Evolutionary conservation across 2,888 invertebrate genomes (phyloP).

Genomic region (Tanypteryx hageni): DNA sequence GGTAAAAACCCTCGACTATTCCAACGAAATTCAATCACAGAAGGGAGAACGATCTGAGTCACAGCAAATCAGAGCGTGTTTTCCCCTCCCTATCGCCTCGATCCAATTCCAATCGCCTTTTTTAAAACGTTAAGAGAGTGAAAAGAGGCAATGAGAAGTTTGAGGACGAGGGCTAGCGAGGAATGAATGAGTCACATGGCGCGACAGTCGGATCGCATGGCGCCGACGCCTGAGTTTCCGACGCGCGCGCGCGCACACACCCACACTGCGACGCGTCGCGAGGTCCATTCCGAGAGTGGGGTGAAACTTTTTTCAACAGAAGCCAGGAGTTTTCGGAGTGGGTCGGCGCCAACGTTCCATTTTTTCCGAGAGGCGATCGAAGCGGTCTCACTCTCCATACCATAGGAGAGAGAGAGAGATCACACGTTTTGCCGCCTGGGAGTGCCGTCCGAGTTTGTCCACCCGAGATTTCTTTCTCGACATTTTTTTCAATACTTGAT

Average conservation of each 20-base stretch:
- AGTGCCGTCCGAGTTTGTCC: too few relatives aligned
- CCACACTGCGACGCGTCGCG: background rate
- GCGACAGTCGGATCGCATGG: constrained; percentile 33
- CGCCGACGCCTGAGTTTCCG: constrained; percentile 25
- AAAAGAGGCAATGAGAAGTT: background rate
- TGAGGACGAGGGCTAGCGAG: background rate
- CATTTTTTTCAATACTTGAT: too few relatives aligned
- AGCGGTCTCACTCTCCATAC: too few relatives aligned
- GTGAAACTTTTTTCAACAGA: background rate
- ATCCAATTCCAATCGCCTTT: constrained; percentile 19
- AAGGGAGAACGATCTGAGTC: background rate
- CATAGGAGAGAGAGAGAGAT: too few relatives aligned
- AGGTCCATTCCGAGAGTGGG: background rate
- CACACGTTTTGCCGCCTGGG: too few relatives aligned
- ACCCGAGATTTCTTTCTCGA: too few relatives aligned
- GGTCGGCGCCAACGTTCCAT: background rate
- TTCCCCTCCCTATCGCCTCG: background rate
- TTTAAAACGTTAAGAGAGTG: constrained; percentile 1
- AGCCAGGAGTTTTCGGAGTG: background rate
- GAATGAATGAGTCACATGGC: background rate
- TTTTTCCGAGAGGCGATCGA: too few relatives aligned
- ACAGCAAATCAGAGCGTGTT: background rate
- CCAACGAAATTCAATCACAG: background rate
- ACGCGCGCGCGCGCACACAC: background rate
- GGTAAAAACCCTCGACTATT: background rate